Conservation (phyloP, 2,888 invertebrate species). For the Orthonychiurus folsomi region DNA sequence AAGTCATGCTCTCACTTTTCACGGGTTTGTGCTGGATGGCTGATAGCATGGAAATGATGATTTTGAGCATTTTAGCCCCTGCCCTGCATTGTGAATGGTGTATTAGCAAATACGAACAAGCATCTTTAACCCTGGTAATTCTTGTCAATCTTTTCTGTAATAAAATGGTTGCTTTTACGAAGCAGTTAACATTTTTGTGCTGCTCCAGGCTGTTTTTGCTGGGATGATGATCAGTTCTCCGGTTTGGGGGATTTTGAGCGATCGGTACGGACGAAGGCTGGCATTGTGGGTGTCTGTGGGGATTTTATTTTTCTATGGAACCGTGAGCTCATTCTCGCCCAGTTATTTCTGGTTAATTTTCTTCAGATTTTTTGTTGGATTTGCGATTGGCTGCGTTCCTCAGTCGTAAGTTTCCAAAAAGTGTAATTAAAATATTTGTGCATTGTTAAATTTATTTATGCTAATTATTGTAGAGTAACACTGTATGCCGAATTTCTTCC, state of each 20-base stretch:
- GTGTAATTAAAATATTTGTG: not conserved
- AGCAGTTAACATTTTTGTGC: not conserved
- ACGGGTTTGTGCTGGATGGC: conserved; percentile 92
- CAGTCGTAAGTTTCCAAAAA: conserved; percentile 79
- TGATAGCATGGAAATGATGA: conserved; percentile 98
- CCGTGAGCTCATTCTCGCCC: conserved; percentile 80
- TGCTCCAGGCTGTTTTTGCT: conserved; percentile 69
- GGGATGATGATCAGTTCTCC: conserved; percentile 97
- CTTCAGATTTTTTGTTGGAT: conserved; percentile 84
- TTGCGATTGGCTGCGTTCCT: conserved; percentile 92
- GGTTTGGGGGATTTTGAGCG: conserved; percentile 91
- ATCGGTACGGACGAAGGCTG: conserved; percentile 70
- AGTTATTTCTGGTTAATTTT: conserved; percentile 84
- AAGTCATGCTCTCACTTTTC: conserved; percentile 73
- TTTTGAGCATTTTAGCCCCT: conserved; percentile 83
- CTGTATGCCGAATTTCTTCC: conserved; percentile 93
- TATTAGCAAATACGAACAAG: conserved; percentile 81
- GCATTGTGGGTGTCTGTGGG: conserved; percentile 85
- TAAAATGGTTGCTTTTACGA: not conserved
- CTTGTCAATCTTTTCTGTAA: no score
- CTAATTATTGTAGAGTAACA: conserved; percentile 77
- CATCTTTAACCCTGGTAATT: conserved; percentile 79
- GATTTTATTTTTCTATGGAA: conserved; percentile 79
- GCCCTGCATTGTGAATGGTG: conserved; percentile 92
- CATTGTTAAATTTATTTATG: conserved; percentile 42